A percentile compares a stretch with the other conserved stretches of the same genome.
Evolutionary conservation across 2,797 vertebrate species (phyloP).

Genomic region (Macropus fuliginosus): DNA sequence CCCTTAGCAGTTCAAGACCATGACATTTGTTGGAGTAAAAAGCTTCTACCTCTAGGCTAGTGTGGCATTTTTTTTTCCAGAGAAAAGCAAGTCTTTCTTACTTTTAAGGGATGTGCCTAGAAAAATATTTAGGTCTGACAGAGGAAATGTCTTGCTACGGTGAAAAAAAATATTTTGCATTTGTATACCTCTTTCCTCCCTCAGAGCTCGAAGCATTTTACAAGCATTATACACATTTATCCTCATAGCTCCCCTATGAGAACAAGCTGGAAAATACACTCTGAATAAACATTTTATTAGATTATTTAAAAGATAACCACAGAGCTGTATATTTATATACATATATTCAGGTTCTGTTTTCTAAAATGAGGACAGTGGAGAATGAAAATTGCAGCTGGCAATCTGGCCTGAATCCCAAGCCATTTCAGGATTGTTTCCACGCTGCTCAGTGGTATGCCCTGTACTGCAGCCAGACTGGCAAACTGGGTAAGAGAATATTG

Average conservation of each 20-base stretch:
- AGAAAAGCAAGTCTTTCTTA: not conserved
- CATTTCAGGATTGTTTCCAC: slow-evolving; percentile 31
- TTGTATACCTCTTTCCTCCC: not conserved
- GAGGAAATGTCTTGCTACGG: not conserved
- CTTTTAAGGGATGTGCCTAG: not conserved
- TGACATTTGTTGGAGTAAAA: not conserved
- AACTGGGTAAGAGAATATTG: slow-evolving; percentile 13
- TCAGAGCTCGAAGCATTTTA: not conserved
- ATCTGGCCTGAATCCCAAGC: slow-evolving; percentile 35
- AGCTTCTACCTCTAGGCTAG: not conserved
- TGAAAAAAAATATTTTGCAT: not conserved
- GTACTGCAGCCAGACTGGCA: not conserved
- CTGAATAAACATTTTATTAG: not conserved
- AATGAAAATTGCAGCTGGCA: slow-evolving; percentile 36
- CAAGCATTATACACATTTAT: not conserved
- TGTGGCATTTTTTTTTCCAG: not conserved
- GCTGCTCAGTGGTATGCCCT: slow-evolving; percentile 28
- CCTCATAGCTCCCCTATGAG: not conserved
- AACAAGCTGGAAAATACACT: not conserved
- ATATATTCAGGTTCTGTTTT: slow-evolving; percentile 24
- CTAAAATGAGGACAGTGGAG: slow-evolving; percentile 40
- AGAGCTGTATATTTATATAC: not conserved
- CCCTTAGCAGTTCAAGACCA: not conserved
- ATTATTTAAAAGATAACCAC: not conserved
- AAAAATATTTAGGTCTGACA: slow-evolving; percentile 20